Conservation (phyloP, 2,888 invertebrate species). For the Drosophila fulvimacula region DNA sequence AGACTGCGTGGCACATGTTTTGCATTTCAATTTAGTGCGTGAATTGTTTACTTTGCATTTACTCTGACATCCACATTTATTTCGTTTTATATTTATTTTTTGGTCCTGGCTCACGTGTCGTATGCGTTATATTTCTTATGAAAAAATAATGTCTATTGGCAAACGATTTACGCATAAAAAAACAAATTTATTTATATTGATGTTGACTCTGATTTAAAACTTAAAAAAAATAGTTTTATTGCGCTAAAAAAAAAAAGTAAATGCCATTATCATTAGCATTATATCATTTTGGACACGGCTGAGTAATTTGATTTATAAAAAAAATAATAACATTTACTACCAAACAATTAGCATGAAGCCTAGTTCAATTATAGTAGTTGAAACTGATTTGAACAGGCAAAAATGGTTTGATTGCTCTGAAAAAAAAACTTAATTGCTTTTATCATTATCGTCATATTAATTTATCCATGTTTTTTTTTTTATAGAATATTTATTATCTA, state of each 20-base stretch:
- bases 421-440: too few species aligned
- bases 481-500: too few species aligned
- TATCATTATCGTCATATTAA: too few species aligned
- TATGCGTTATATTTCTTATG: conserved; percentile 35
- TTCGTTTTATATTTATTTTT: background rate
- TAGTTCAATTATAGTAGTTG: background rate
- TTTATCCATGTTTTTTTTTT: too few species aligned
- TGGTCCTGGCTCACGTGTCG: conserved; percentile 20
- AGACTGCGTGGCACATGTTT: conserved; percentile 51
- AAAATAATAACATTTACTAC: background rate
- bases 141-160: conserved; percentile 17
- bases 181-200: background rate
- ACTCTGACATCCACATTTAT: conserved; percentile 18
- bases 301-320: too few species aligned
- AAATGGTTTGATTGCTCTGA: too few species aligned
- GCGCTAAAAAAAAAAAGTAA: conserved; percentile 3
- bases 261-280: background rate
- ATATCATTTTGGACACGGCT: background rate
- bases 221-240: background rate
- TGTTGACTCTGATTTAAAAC: background rate
- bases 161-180: conserved; percentile 15
- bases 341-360: conserved; percentile 11
- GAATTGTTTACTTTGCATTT: conserved; percentile 48
- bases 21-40: conserved; percentile 71
- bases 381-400: background rate